These are phyloP conservation scores for Actenoides lindsayi DNA, from an alignment of 2,113 vertebrate genomes.

Conservation along the genomic window DNA sequence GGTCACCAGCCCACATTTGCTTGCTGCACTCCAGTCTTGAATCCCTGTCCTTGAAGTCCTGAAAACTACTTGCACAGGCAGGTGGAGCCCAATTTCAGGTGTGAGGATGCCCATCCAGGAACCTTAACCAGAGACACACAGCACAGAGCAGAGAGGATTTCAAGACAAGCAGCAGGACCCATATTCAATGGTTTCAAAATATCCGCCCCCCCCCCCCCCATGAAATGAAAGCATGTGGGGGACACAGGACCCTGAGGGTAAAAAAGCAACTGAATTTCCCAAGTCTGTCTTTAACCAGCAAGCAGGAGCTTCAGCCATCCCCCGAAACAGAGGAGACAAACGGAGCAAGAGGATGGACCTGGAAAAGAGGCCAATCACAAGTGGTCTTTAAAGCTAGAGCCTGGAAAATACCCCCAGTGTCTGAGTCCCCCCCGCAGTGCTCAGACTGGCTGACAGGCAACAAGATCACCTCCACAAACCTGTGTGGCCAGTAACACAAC, in stretches of 20 bases:
- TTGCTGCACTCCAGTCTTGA: neutral
- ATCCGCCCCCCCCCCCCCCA: neutral
- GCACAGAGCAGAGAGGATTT: neutral
- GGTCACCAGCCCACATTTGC: neutral
- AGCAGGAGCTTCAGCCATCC: neutral
- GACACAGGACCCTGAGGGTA: neutral
- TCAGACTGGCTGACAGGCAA: neutral
- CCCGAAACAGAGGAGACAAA: neutral
- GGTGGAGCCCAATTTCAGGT: neutral
- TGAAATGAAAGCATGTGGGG: neutral
- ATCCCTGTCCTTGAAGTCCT: neutral
- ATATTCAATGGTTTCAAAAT: neutral
- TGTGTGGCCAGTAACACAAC: neutral
- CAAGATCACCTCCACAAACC: neutral
- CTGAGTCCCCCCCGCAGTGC: neutral
- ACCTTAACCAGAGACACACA: neutral
- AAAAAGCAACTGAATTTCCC: neutral
- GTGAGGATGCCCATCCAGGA: neutral
- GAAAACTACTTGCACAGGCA: neutral
- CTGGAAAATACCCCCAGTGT: neutral
- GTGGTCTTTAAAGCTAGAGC: neutral
- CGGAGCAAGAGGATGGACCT: neutral
- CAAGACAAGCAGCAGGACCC: neutral
- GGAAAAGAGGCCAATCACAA: accelerated
- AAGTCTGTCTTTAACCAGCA: neutral